A percentile compares a stretch with the other conserved stretches of the same genome.
Evolutionary conservation across 2,113 vertebrate genomes (phyloP).

Genomic region (Tichodroma muraria): DNA sequence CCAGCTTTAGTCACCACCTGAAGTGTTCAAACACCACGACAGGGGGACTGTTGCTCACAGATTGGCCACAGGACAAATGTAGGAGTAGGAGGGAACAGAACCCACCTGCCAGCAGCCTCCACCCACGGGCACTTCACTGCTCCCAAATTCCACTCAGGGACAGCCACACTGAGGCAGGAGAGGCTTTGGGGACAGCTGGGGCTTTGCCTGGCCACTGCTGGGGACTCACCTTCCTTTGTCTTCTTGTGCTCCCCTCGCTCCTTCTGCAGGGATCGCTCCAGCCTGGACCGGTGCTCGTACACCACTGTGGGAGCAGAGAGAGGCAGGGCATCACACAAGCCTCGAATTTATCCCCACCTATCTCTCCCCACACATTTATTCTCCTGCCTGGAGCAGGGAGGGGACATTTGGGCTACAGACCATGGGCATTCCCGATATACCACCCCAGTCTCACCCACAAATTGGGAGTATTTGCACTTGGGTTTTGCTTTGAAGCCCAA

Average conservation of each 20-base stretch:
- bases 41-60: background rate
- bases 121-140: background rate
- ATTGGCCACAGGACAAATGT: background rate
- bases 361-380: fast-evolving
- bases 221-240: slow-evolving; percentile 70
- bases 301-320: slow-evolving; percentile 50
- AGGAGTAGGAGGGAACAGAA: background rate
- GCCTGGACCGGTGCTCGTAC: slow-evolving; percentile 72
- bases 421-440: fast-evolving
- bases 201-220: background rate
- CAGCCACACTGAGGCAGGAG: background rate
- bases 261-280: slow-evolving; percentile 72
- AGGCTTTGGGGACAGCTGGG: background rate
- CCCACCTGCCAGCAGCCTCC: background rate
- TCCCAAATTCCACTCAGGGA: background rate
- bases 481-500: background rate
- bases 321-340: background rate
- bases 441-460: background rate
- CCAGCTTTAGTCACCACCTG: background rate
- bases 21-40: background rate
- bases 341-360: fast-evolving
- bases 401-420: background rate
- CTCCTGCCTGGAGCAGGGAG: background rate
- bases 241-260: slow-evolving; percentile 74
- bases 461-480: background rate